Base-by-base conservation (phyloP, 2,888 invertebrate genomes). In the Glyphotaelius pellucidus region DNA sequence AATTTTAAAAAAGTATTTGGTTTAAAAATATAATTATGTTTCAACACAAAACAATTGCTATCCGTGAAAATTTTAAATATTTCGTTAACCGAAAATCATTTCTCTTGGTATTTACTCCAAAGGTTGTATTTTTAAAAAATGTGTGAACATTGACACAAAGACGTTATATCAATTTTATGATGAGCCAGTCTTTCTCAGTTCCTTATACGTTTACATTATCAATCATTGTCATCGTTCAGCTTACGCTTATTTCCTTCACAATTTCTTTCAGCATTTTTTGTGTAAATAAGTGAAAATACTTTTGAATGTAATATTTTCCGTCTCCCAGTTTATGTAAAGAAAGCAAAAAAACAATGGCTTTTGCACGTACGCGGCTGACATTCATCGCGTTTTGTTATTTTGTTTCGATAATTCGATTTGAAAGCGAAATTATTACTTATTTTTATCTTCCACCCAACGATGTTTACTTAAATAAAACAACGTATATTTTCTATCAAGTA, bases 151-250 rank as follows among this genome's bases (percentile, higher is more conserved):
- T 67, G 52, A 67, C 52, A 67, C 19, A 67, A 67, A 67, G 52
- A 67, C 1, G 52, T 67, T 67, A 19, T 67, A 19, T 67, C 19
- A 5, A 67, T 67, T 67, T 67, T 67, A 19, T 25, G 52, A 67
- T 67, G 52, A 67, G 52, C 52, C 52, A 67, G 19, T 67, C 52
- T 19, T 19, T 67, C 25, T 19, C 52, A 12, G 81, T 30, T 15
- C 30, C 7, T 81, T 81, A 31, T 81, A 14, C 31, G 31, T 31
- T 81, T 81, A 81, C 31, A 81, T 81, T 81, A 81, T 81, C 81
- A 81, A 81, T 81, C 81, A 81, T 81, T 81, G 81, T 81, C 81
- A 81, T 81, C 81, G 81, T 81, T 81, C 81, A 81, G n/a, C 81
- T 81, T 1, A 30, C 25, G 25, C 30, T 81, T 81, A 15, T 81